These are phyloP conservation scores for Drosophila parthenogenetica DNA, from an alignment of 2,888 invertebrate genomes.

Conservation along the genomic window DNA sequence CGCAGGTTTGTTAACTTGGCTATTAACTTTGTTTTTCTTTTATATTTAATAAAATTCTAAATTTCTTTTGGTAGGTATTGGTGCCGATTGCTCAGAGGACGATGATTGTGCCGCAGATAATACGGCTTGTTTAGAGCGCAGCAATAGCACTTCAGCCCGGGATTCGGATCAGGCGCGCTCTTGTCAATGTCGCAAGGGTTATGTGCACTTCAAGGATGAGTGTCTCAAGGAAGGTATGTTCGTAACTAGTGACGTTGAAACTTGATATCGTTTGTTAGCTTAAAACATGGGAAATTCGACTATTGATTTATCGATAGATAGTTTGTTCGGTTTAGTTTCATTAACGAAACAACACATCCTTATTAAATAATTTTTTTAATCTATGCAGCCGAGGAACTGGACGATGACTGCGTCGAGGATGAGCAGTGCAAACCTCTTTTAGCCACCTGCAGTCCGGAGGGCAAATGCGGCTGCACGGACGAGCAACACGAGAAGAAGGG, in stretches of 20 bases:
- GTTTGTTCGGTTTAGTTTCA: too few species aligned
- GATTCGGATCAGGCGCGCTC: conserved; percentile 67
- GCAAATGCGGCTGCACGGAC: conserved; percentile 81
- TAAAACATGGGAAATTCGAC: too few species aligned
- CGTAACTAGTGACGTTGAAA: too few species aligned
- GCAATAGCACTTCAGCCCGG: conserved; percentile 54
- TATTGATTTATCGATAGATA: too few species aligned
- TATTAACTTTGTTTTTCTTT: neutral
- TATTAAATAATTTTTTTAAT: neutral
- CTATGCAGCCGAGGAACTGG: conserved; percentile 76
- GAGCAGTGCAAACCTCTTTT: conserved; percentile 84
- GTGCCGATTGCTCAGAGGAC: conserved; percentile 77
- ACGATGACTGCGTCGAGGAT: conserved; percentile 82
- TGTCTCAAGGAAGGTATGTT: conserved; percentile 82
- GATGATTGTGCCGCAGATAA: conserved; percentile 78
- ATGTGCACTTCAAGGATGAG: conserved; percentile 82
- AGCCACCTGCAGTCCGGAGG: conserved; percentile 77
- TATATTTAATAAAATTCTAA: neutral
- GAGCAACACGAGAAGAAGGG: conserved; percentile 82
- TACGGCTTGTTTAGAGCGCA: conserved; percentile 67
- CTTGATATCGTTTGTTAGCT: too few species aligned
- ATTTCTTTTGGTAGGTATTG: conserved; percentile 65
- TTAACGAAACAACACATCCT: neutral
- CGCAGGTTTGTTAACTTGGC: conserved; percentile 63
- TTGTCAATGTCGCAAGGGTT: conserved; percentile 83